Conservation (phyloP, 2,113 vertebrate genomes). For the Chrysemys picta region DNA sequence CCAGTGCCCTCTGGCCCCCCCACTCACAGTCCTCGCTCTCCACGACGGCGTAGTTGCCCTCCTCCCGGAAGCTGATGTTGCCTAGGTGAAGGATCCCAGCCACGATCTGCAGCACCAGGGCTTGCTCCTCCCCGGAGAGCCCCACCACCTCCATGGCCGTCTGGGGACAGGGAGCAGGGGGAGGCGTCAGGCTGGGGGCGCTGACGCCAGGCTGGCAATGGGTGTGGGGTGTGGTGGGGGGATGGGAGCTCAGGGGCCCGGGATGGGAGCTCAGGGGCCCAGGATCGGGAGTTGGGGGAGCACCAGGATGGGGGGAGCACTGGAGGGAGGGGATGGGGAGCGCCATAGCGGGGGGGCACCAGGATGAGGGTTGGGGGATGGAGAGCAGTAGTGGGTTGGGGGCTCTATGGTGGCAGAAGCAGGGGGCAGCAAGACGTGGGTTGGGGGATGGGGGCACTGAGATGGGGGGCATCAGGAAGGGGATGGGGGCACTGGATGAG, state of each 20-base stretch:
- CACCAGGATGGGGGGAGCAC: no score
- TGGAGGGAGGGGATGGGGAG: no score
- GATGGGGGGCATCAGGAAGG: no score
- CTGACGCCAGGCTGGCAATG: no score
- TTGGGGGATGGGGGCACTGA: no score
- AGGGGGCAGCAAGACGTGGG: neutral
- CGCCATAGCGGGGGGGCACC: neutral
- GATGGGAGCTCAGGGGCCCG: neutral
- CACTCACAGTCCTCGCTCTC: conserved; percentile 93
- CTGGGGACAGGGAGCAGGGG: conserved; percentile 63
- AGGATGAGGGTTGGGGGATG: no score
- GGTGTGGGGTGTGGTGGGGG: no score
- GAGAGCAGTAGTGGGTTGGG: neutral
- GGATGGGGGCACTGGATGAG: neutral
- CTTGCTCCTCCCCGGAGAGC: conserved; percentile 83
- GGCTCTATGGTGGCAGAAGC: no score
- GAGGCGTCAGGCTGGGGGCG: neutral
- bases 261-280: neutral
- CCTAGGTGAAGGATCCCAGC: conserved; percentile 94
- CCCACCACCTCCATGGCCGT: conserved; percentile 95
- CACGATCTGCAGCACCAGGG: conserved; percentile 90
- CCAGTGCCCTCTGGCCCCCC: no score
- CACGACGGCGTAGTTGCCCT: conserved; percentile 92
- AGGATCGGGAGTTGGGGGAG: neutral
- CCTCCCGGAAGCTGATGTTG: conserved; percentile 93